Conservation (phyloP, 1,140 invertebrate species). For the Drosophila simulans region DNA sequence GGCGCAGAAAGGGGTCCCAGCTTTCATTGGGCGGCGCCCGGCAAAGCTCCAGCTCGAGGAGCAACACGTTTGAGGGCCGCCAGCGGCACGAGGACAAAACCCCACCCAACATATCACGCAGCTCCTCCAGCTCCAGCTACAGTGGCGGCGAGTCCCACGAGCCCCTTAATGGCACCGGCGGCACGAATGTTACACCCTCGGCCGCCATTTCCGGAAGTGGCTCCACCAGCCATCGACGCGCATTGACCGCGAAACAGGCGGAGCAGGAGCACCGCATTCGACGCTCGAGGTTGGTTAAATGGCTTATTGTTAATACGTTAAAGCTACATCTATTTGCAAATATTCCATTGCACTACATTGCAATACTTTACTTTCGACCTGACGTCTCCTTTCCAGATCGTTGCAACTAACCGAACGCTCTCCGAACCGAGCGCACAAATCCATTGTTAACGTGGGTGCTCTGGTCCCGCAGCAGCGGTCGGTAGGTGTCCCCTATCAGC, state of each 20-base stretch:
- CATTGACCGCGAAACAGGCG: constrained; percentile 58
- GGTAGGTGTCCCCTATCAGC: constrained; percentile 43
- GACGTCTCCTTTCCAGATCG: constrained; percentile 58
- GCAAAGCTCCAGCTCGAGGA: constrained; percentile 77
- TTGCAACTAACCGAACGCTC: constrained; percentile 81
- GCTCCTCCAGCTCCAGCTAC: constrained; percentile 84
- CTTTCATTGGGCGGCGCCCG: constrained; percentile 70
- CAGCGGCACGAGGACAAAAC: constrained; percentile 70
- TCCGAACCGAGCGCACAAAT: constrained; percentile 77
- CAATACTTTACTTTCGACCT: too few species aligned
- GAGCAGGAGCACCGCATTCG: constrained; percentile 79
- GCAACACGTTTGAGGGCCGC: constrained; percentile 76
- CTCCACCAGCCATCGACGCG: constrained; percentile 49
- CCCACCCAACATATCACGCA: constrained; percentile 72
- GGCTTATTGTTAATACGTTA: not conserved
- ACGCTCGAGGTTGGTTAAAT: constrained; percentile 72
- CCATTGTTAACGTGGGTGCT: constrained; percentile 62
- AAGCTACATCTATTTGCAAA: too few species aligned
- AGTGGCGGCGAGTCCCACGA: constrained; percentile 72
- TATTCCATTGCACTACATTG: too few species aligned
- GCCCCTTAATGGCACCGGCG: constrained; percentile 39
- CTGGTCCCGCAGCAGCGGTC: constrained; percentile 33
- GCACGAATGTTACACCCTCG: constrained; percentile 13
- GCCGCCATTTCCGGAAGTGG: not conserved
- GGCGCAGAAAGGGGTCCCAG: constrained; percentile 78